Evolutionary conservation across 1,140 invertebrate species (phyloP), one percentile per base, ranked within the genome.

Genomic region (Caenorhabditis inopinata): DNA sequence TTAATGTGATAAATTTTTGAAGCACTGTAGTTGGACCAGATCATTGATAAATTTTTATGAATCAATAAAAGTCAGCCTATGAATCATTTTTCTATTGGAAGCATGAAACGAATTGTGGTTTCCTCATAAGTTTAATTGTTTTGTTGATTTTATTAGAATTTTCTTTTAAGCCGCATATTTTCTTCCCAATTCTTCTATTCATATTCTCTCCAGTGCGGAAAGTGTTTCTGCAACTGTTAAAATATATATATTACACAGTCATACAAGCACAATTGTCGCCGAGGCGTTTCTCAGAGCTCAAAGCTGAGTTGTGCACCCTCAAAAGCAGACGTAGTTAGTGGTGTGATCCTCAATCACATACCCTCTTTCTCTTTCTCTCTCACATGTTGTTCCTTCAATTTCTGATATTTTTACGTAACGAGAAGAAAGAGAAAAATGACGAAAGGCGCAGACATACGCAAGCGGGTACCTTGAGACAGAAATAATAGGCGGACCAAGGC

Each of bases 381-480:
- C 58, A 42, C 58, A 38, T 68, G 58, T 68, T 68, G n/a, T 53
- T n/a, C 38, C n/a, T 38, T 68, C 32, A 38, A 38, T 68, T 32
- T 68, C 32, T 68, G 27, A 68, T 68, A 11, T n/a, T 68, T 68
- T 68, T 68, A 68, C 58, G 58, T 68, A 68, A 68, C 32, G 27
- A 38, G 58, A 68, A 42, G 32, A 21, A 42, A 21, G 12, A n/a
- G 53, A 35, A 62, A 68, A 68, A 9, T 32, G 51, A 58, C 25
- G n/a, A 42, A 68, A 68, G 58, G 58, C 58, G 58, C 58, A 68
- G 58, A 68, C 58, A 58, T 58, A 58, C 48, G n/a, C 48, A 51
- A 14, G 14, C 5, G 38, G 25, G 27, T 68, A 68, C 27, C 58
- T 68, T 68, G 58, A 4, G 58, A 32, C n/a, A 58, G 32, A 68